A percentile compares a stretch with the other conserved stretches of the same genome.
phyloP scores from a whole-genome alignment of 2,113 vertebrate species.

The Tauraco erythrolophus region DNA sequence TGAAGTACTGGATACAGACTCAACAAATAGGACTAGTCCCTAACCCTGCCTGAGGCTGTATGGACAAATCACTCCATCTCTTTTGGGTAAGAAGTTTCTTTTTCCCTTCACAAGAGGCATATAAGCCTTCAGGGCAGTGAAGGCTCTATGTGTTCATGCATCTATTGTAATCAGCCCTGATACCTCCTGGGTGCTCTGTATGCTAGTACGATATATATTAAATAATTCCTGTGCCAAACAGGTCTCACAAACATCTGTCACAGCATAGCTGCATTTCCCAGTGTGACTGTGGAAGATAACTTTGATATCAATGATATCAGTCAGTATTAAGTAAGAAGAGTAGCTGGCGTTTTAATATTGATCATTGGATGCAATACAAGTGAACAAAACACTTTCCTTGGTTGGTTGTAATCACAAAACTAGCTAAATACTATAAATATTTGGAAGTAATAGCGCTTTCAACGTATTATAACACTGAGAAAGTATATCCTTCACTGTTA shows the following conservation, averaged over 20 bases:
- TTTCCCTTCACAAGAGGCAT: not conserved
- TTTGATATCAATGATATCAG: not conserved
- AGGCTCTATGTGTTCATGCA: not conserved
- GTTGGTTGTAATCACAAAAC: not conserved
- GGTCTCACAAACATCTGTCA: not conserved
- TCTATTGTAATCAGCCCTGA: not conserved
- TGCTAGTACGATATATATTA: not conserved
- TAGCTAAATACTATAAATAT: conserved; percentile 32
- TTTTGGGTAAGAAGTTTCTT: not conserved
- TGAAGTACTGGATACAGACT: not conserved
- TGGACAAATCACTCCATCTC: not conserved
- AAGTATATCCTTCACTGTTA: not conserved
- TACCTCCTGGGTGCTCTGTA: not conserved
- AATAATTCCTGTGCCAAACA: not conserved
- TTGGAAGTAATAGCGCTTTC: conserved; percentile 21
- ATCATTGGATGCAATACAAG: not conserved
- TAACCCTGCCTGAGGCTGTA: not conserved
- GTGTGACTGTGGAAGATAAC: not conserved
- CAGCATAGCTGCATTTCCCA: not conserved
- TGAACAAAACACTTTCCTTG: not conserved
- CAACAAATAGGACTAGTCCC: not conserved
- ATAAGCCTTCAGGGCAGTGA: not conserved
- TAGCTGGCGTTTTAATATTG: not conserved
- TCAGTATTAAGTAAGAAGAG: not conserved
- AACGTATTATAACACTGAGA: not conserved